Conservation (phyloP, 2,888 invertebrate genomes). For the Torymus auratus region DNA sequence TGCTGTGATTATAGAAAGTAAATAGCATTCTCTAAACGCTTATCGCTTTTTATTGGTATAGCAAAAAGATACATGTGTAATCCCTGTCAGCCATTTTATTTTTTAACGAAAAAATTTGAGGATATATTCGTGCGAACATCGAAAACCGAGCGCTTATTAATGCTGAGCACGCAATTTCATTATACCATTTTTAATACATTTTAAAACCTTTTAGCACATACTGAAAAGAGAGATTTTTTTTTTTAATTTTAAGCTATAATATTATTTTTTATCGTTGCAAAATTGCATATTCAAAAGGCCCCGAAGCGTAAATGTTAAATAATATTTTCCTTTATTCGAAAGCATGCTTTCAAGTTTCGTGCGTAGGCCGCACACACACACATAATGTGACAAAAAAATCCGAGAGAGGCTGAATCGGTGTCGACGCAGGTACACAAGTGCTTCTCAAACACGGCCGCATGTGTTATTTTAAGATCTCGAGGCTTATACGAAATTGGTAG, state of each 20-base stretch:
- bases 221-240: not conserved
- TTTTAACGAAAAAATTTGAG: too few species aligned
- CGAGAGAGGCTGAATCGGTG: slow-evolving; percentile 15
- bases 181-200: too few species aligned
- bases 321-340: not conserved
- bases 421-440: slow-evolving; percentile 15
- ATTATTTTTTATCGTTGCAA: not conserved
- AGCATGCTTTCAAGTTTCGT: not conserved
- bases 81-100: too few species aligned
- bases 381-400: slow-evolving; percentile 20
- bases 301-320: not conserved
- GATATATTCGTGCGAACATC: too few species aligned
- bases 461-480: slow-evolving; percentile 29
- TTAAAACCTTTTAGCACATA: not conserved
- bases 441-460: slow-evolving; percentile 23
- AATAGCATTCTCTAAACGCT: too few species aligned
- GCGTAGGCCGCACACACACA: not conserved
- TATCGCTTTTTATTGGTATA: too few species aligned
- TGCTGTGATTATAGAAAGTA: too few species aligned
- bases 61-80: too few species aligned
- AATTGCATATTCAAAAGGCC: too few species aligned
- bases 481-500: slow-evolving; percentile 12
- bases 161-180: too few species aligned
- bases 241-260: not conserved
- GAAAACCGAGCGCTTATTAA: too few species aligned